Conservation (phyloP, 2,888 invertebrate genomes). For the Deroplatys truncata region DNA sequence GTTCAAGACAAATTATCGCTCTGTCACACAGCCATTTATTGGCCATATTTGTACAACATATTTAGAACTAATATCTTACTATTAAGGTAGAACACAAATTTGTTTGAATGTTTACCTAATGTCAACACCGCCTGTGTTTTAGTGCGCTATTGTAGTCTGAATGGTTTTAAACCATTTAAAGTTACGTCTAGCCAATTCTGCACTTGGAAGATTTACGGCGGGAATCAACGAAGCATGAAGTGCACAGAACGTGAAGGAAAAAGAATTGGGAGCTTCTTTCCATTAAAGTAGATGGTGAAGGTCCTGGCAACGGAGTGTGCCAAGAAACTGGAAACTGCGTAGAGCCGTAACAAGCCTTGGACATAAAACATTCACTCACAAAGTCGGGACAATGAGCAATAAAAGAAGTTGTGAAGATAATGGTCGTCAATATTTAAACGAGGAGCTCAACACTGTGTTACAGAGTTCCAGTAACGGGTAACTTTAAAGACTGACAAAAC, state of each 20-base stretch:
- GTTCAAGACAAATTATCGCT: no score
- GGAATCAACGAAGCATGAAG: background rate
- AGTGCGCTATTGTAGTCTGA: no score
- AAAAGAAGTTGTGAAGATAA: background rate
- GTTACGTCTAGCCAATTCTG: background rate
- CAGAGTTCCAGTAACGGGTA: background rate
- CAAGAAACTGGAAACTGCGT: background rate
- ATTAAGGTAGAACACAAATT: no score
- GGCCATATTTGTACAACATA: no score
- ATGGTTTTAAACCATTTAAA: no score
- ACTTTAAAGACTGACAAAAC: no score
- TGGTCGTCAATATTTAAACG: background rate
- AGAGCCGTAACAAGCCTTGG: background rate
- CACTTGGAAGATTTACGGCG: background rate
- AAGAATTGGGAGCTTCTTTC: background rate
- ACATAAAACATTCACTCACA: background rate
- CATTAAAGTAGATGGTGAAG: background rate
- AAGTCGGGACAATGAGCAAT: background rate
- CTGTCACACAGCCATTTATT: no score
- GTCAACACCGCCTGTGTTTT: no score
- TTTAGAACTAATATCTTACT: no score
- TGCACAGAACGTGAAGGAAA: background rate
- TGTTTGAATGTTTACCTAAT: no score
- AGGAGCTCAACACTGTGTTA: background rate
- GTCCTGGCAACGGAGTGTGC: background rate